These are phyloP conservation scores for Drosophila mojavensis DNA, from an alignment of 1,140 invertebrate species.

Conservation along the genomic window DNA sequence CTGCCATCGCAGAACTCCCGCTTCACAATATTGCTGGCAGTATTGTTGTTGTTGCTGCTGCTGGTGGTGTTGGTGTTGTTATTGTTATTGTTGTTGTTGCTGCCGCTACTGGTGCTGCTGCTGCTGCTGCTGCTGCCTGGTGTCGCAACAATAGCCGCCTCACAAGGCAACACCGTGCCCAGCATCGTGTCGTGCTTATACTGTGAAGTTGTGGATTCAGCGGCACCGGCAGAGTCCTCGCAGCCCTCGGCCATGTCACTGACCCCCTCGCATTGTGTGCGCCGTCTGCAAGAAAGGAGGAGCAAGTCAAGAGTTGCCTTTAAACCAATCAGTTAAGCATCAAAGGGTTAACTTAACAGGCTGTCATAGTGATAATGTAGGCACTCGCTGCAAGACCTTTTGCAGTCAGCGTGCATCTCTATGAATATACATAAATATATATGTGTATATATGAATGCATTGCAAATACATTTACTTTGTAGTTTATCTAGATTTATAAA, in stretches of 20 bases:
- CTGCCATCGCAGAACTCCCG: conserved; percentile 79
- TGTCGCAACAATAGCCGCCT: conserved; percentile 74
- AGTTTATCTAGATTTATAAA: too few relatives aligned
- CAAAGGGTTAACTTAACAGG: background rate
- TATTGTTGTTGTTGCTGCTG: conserved; percentile 27
- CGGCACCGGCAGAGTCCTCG: conserved; percentile 78
- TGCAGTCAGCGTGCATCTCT: too few relatives aligned
- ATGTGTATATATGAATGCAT: too few relatives aligned
- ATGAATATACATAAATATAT: too few relatives aligned
- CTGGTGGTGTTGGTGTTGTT: conserved; percentile 21
- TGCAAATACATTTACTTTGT: too few relatives aligned
- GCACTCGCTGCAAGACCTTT: background rate
- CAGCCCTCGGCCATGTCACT: conserved; percentile 84
- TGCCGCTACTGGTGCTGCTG: conserved; percentile 32
- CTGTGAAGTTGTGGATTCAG: conserved; percentile 75
- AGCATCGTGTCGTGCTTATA: conserved; percentile 78
- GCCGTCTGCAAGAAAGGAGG: conserved; percentile 37
- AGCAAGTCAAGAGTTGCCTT: conserved; percentile 2
- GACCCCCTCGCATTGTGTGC: conserved; percentile 58
- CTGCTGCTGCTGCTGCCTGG: conserved; percentile 55
- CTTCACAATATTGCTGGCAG: conserved; percentile 72
- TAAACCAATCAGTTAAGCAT: conserved; percentile 2
- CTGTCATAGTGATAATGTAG: background rate
- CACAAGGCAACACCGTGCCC: conserved; percentile 81
- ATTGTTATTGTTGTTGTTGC: conserved; percentile 34